Conservation (phyloP, 2,888 invertebrate species). For the Pocota personata region DNA sequence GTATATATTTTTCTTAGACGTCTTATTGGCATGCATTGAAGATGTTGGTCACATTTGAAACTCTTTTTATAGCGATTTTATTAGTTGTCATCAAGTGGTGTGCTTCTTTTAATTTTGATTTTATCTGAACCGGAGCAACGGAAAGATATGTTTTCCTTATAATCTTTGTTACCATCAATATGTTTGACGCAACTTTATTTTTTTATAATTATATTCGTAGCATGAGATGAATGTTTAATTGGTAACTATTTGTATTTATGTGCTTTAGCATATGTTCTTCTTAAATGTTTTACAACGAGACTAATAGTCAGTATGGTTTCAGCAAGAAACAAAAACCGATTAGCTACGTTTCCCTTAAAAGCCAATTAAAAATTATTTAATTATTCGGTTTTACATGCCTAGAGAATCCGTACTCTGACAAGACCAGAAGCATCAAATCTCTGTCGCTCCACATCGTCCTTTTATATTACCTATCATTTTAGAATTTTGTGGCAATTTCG, state of each 20-base stretch:
- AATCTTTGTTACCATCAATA: not conserved
- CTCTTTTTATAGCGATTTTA: constrained; percentile 15
- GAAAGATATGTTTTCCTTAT: not conserved
- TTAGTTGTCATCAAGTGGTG: not conserved
- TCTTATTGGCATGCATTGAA: not conserved
- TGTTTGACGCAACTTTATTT: not conserved
- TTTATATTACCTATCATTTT: too few species aligned
- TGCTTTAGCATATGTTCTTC: not conserved
- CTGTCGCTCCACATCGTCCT: too few species aligned
- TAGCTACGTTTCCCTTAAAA: too few species aligned
- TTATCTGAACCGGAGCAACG: constrained; percentile 4
- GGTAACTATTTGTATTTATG: not conserved
- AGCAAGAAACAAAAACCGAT: too few species aligned
- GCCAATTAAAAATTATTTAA: too few species aligned
- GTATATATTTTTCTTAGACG: not conserved
- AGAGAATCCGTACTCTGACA: too few species aligned
- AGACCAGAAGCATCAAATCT: too few species aligned
- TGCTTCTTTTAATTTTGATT: not conserved
- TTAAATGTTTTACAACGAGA: not conserved
- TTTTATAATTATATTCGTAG: not conserved
- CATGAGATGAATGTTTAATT: not conserved
- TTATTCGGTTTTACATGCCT: too few species aligned
- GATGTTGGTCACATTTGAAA: constrained; percentile 22
- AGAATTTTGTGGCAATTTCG: too few species aligned
- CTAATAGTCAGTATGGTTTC: too few species aligned